These are phyloP conservation scores for Falco naumanni DNA, from an alignment of 2,797 vertebrate genomes.

Conservation along the genomic window DNA sequence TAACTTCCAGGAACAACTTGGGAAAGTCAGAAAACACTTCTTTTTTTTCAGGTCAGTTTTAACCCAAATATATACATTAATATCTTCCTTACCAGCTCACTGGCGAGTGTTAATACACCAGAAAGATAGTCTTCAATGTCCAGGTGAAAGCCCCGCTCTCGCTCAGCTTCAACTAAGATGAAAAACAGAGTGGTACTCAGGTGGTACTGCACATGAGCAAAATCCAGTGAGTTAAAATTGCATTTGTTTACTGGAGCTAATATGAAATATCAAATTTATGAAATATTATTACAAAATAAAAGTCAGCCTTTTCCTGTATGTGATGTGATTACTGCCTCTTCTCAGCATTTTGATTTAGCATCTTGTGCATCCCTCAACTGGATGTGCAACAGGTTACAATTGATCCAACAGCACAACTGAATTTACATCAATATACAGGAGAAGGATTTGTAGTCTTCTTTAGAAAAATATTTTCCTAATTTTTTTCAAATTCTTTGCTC, in stretches of 20 bases:
- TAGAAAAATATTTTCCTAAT: background rate
- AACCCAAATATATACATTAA: background rate
- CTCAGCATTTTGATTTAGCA: background rate
- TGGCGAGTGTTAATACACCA: slow-evolving; percentile 93
- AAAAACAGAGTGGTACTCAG: background rate
- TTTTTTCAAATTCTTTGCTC: background rate
- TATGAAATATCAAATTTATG: background rate
- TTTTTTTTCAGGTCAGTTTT: background rate
- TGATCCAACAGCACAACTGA: background rate
- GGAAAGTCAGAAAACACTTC: background rate
- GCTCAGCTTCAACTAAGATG: slow-evolving; percentile 87
- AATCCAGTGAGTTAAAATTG: background rate
- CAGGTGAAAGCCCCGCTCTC: slow-evolving; percentile 96
- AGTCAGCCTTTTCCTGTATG: background rate
- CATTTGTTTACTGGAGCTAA: background rate
- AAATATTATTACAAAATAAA: background rate
- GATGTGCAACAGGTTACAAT: fast-evolving
- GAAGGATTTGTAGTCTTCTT: background rate
- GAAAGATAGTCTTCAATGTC: slow-evolving; percentile 97
- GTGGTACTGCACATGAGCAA: background rate
- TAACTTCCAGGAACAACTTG: background rate
- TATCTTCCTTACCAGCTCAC: slow-evolving; percentile 89
- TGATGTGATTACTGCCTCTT: background rate
- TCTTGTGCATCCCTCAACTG: background rate
- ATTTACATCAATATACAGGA: background rate